Evolutionary conservation across 2,888 invertebrate species (phyloP), one percentile per base, ranked within the genome.

Genomic region (Chymomyza caudatula): DNA sequence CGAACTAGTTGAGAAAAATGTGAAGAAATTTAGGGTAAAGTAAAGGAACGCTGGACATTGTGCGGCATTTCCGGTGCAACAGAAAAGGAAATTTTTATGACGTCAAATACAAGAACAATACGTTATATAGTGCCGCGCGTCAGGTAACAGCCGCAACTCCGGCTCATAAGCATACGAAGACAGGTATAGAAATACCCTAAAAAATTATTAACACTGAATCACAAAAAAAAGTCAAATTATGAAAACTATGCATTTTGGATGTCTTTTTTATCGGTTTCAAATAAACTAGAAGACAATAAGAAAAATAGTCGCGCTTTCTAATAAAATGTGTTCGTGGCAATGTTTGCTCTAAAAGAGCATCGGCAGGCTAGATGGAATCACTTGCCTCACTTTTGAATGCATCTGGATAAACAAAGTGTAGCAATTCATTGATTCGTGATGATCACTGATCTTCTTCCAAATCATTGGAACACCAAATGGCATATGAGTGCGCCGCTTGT

Each of bases 51-150:
- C 11, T 37, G 8, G 29, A 11, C 70, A 82, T 85, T 80, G 79
- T 82, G 57, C 55, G 73, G 77, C 67, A 85, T 85, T 82, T 80
- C 79, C 79, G 79, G 79, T 79, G 73, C 53, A 53, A 65, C 73
- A 51, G 37, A 63, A 65, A 72, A 82, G 83, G 79, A 85, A 82
- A 85, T 76, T 85, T 85, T 71, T 78, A 82, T 85, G 85, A 85
- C 78, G 65, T 83, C 84, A 80, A 75, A 68, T 37, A 37, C 11
- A 37, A 37, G 11, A 37, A 11, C 29, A 11, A 29, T 29, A 11
- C 2, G 29, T 29, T 29, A 11, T 2, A 29, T 4, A 29, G 29
- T 11, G 4, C 29, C 29, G 29, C 29, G 8, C 11, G 8, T 37
- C 29, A 37, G 29, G 29, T 37, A 37, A 11, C 29, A 2, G 29